phyloP scores from a whole-genome alignment of 2,888 invertebrate species.

The Chalcosyrphus nemorum region DNA sequence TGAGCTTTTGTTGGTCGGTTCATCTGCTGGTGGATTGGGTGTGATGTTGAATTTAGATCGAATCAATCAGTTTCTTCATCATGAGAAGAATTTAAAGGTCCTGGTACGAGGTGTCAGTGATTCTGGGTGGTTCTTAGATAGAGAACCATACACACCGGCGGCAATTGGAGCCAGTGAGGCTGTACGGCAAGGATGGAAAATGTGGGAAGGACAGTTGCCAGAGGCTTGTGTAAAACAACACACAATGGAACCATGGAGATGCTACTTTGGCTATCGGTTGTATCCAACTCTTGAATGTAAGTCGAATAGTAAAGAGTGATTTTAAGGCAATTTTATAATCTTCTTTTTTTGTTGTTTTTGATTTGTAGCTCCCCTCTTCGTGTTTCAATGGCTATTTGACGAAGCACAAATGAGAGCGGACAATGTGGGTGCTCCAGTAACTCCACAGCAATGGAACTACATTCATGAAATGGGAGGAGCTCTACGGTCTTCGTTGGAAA shows the following conservation, averaged over 20 bases:
- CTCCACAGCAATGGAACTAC: conserved; percentile 96
- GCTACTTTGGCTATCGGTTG: conserved; percentile 94
- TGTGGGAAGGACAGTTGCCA: conserved; percentile 92
- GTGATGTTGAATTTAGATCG: conserved; percentile 95
- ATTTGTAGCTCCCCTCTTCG: conserved; percentile 89
- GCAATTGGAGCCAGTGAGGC: conserved; percentile 86
- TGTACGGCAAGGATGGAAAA: conserved; percentile 88
- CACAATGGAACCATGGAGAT: conserved; percentile 91
- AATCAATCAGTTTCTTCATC: conserved; percentile 87
- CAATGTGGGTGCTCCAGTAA: conserved; percentile 94
- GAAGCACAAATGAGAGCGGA: conserved; percentile 97
- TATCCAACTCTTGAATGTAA: conserved; percentile 92
- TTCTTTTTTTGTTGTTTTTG: conserved; percentile 79
- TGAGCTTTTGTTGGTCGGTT: conserved; percentile 90
- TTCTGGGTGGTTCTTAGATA: conserved; percentile 97
- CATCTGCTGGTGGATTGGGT: conserved; percentile 96
- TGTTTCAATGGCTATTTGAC: conserved; percentile 97
- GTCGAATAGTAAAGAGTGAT: conserved; percentile 72
- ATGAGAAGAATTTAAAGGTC: conserved; percentile 84
- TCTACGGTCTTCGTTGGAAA: conserved; percentile 89
- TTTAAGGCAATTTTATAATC: neutral
- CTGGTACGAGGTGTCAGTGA: conserved; percentile 93
- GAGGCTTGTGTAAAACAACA: conserved; percentile 88
- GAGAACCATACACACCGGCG: conserved; percentile 88
- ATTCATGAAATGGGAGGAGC: conserved; percentile 95